phyloP scores from a whole-genome alignment of 2,888 invertebrate species.

The Thumatha senex region DNA sequence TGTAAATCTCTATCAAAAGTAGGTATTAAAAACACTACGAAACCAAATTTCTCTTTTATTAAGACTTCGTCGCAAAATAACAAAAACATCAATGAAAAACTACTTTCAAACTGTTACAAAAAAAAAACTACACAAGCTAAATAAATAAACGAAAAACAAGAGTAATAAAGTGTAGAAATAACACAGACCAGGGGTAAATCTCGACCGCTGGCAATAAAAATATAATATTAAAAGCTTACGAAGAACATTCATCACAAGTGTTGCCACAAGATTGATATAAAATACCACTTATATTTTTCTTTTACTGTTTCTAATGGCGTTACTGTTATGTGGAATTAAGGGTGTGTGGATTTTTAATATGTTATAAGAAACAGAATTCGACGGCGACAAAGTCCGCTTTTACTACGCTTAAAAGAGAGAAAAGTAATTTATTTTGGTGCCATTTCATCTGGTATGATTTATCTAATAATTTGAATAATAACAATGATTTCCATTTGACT shows the following conservation, averaged over 20 bases:
- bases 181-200: conserved; percentile 25
- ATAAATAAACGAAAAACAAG: conserved; percentile 28
- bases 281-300: conserved; percentile 48
- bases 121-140: conserved; percentile 16
- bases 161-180: conserved; percentile 24
- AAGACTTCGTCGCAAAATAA: neutral
- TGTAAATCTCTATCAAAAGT: neutral
- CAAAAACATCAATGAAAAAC: neutral
- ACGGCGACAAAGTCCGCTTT: too few relatives aligned
- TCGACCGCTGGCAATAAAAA: conserved; percentile 51
- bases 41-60: neutral
- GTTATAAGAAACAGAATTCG: neutral
- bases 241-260: conserved; percentile 57
- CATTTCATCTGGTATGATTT: too few relatives aligned
- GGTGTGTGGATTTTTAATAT: conserved; percentile 34
- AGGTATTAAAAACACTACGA: neutral
- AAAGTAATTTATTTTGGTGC: too few relatives aligned
- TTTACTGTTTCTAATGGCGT: conserved; percentile 33
- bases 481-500: too few relatives aligned
- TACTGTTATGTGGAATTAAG: conserved; percentile 9
- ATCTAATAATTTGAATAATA: too few relatives aligned
- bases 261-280: conserved; percentile 58
- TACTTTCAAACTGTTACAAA: neutral
- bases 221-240: conserved; percentile 53
- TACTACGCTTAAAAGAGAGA: too few relatives aligned